Conservation (phyloP, 2,797 vertebrate genomes). For the Halcyon leucocephala region DNA sequence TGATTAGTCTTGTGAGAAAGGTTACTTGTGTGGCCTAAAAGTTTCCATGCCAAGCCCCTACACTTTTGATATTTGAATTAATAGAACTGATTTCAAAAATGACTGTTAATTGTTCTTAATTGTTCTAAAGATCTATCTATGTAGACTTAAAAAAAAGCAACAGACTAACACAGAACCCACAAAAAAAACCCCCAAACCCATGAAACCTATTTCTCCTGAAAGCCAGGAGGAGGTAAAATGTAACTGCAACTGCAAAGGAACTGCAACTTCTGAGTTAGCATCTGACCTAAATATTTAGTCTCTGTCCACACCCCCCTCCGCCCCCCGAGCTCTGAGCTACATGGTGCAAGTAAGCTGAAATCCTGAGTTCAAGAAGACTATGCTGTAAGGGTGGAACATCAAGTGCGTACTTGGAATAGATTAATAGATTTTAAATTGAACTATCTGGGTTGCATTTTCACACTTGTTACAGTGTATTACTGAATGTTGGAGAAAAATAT, state of each 20-base stretch:
- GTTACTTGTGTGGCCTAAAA: not conserved
- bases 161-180: not conserved
- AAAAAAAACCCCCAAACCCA: not conserved
- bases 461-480: not conserved
- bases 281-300: not conserved
- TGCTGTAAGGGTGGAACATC: not conserved
- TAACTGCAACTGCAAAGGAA: not conserved
- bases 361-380: not conserved
- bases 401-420: not conserved
- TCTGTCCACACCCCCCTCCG: no score
- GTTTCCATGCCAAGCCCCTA: not conserved
- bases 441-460: not conserved
- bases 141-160: not conserved
- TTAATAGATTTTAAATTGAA: not conserved
- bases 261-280: not conserved
- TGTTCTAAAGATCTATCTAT: not conserved
- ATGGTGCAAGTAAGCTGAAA: not conserved
- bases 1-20: conserved; percentile 3
- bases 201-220: not conserved
- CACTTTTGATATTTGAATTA: not conserved
- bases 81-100: not conserved
- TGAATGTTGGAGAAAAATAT: not conserved
- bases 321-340: not conserved
- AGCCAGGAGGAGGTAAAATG: not conserved
- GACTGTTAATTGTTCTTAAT: not conserved